Percentiles rank a stretch among this genome's conserved stretches.
Evolutionary conservation across 37 sponge, comb jelly and placozoan genomes (phyloP).

Genomic region (Haliclona indistincta): DNA sequence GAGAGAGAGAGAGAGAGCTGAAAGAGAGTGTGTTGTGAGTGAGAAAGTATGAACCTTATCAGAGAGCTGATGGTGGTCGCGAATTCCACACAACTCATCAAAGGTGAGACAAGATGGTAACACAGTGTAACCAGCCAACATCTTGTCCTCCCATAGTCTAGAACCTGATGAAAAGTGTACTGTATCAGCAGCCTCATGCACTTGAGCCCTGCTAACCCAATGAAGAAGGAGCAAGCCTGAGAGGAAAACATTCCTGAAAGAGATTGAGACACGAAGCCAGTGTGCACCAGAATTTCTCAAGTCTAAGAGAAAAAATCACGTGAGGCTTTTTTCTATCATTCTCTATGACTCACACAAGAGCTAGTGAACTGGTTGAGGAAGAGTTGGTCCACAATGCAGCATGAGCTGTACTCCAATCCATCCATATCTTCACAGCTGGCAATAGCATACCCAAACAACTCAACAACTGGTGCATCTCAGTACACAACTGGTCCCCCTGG

Average conservation of each 20-base stretch:
- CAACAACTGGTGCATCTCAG: no score
- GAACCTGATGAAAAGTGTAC: background rate
- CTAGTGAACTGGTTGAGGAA: background rate
- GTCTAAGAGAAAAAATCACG: background rate
- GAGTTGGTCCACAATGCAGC: conserved; percentile 31
- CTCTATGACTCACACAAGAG: conserved; percentile 20
- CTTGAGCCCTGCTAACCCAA: no score
- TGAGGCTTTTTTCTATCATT: no score
- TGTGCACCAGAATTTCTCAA: background rate
- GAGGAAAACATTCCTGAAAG: background rate
- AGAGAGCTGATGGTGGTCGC: conserved; percentile 7
- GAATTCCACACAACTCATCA: conserved; percentile 26
- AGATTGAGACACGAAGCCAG: background rate
- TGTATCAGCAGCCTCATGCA: no score
- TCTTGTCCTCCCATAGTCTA: conserved; percentile 65
- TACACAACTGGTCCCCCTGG: no score
- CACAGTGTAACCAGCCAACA: conserved; percentile 67
- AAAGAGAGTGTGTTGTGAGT: no score
- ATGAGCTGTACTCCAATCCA: conserved; percentile 60
- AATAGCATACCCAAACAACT: conserved; percentile 22
- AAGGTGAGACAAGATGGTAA: conserved; percentile 13
- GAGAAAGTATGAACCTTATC: conserved; percentile 23
- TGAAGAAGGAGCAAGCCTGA: background rate
- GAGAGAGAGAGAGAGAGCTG: no score
- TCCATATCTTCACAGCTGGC: conserved; percentile 50